Percentiles rank a stretch among this genome's conserved stretches.
phyloP scores from a whole-genome alignment of 2,113 vertebrate species.

The Cyanoramphus novaezelandiae region DNA sequence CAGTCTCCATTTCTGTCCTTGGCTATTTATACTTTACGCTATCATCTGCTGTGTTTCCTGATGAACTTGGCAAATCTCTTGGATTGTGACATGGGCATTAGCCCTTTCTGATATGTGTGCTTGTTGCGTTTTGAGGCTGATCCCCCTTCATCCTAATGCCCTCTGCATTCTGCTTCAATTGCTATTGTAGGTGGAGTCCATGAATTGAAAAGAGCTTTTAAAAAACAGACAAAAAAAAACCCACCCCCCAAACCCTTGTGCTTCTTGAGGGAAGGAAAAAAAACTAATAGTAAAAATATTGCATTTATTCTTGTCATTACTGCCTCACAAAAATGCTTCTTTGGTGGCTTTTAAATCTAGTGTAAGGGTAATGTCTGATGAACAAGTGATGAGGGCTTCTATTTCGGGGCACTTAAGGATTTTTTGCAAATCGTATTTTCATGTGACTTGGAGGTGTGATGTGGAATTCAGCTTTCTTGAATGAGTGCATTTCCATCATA shows the following conservation, averaged over 20 bases:
- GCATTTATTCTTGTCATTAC: background rate
- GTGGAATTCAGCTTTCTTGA: background rate
- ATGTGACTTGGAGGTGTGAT: background rate
- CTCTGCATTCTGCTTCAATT: background rate
- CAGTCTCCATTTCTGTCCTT: background rate
- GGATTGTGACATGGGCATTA: background rate
- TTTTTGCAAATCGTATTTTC: background rate
- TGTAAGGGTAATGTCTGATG: background rate
- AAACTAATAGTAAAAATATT: background rate
- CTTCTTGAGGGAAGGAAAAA: background rate
- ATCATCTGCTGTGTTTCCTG: background rate
- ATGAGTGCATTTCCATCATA: background rate
- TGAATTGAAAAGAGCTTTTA: background rate
- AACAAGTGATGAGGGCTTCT: background rate
- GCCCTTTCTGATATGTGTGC: background rate
- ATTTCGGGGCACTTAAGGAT: background rate
- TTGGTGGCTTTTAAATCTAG: background rate
- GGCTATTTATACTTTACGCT: accelerated
- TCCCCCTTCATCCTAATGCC: background rate
- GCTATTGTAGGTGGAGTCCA: background rate
- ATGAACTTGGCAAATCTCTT: background rate
- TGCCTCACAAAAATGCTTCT: background rate
- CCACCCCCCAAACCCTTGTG: background rate
- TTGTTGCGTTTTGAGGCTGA: background rate
- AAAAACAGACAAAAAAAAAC: background rate